Conservation (phyloP, 2,888 invertebrate genomes). For the Acrocera orbiculus region DNA sequence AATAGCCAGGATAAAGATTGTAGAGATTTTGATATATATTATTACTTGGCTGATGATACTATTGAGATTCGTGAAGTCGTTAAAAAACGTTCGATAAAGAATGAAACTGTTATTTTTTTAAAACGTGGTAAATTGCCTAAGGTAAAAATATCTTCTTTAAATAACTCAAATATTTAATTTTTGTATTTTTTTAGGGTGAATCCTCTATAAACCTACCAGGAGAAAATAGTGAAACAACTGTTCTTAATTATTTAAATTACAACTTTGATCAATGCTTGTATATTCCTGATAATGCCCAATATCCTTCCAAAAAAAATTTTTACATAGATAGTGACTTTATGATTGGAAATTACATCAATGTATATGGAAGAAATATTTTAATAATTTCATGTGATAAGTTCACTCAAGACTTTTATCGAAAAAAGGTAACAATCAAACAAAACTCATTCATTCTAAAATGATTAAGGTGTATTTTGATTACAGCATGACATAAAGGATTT, state of each 20-base stretch:
- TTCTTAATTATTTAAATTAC: slow-evolving; percentile 45
- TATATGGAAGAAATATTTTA: slow-evolving; percentile 63
- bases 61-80: slow-evolving; percentile 69
- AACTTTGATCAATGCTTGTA: too few species aligned
- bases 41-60: slow-evolving; percentile 74
- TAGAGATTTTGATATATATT: slow-evolving; percentile 62
- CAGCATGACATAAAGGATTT: slow-evolving; percentile 30
- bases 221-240: slow-evolving; percentile 22
- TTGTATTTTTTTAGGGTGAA: slow-evolving; percentile 13
- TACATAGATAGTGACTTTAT: slow-evolving; percentile 44
- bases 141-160: too few species aligned
- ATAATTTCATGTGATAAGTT: slow-evolving; percentile 71
- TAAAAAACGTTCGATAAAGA: slow-evolving; percentile 48
- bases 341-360: slow-evolving; percentile 64
- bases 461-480: neutral
- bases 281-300: too few species aligned
- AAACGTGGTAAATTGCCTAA: slow-evolving; percentile 62
- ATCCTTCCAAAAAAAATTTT: slow-evolving; percentile 20
- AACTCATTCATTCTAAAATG: slow-evolving; percentile 21
- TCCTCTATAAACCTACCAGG: slow-evolving; percentile 32
- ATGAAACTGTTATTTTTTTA: slow-evolving; percentile 54
- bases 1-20: slow-evolving; percentile 58
- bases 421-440: slow-evolving; percentile 29
- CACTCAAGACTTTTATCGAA: slow-evolving; percentile 67
- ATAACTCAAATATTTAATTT: too few species aligned